Conservation (phyloP, 2,888 invertebrate genomes). For the Leucozona laternaria region DNA sequence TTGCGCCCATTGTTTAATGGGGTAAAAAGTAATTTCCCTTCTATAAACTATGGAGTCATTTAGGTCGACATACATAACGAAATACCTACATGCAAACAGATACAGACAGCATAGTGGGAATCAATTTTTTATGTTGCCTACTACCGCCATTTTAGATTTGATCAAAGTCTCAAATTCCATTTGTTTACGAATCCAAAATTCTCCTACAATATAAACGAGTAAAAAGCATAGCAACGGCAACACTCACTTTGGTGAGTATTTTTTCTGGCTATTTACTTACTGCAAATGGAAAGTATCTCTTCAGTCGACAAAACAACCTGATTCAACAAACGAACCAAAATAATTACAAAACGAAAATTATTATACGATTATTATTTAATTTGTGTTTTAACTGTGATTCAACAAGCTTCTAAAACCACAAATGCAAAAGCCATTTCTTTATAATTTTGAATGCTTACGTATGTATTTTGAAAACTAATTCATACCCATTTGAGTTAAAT, state of each 20-base stretch:
- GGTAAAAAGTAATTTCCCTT: too few relatives aligned
- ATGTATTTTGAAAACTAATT: neutral
- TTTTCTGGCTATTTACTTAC: neutral
- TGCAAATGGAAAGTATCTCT: constrained; percentile 3
- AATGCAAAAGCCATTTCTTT: neutral
- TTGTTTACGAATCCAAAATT: too few relatives aligned
- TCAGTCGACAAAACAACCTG: neutral
- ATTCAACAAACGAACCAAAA: neutral
- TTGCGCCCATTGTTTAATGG: too few relatives aligned
- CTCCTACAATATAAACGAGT: too few relatives aligned
- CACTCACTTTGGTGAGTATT: neutral
- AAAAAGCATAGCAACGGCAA: neutral
- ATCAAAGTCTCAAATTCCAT: too few relatives aligned
- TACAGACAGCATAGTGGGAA: too few relatives aligned
- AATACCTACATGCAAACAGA: too few relatives aligned
- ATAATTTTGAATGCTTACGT: neutral
- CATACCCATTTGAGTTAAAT: neutral
- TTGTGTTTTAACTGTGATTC: neutral
- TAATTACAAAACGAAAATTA: constrained; percentile 10
- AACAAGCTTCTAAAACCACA: neutral
- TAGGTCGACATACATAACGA: too few relatives aligned
- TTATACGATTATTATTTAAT: neutral
- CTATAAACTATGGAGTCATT: too few relatives aligned
- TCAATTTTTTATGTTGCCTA: too few relatives aligned
- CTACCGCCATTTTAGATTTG: too few relatives aligned